Conservation (phyloP, 1,140 invertebrate species). For the Drosophila neocordata region DNA sequence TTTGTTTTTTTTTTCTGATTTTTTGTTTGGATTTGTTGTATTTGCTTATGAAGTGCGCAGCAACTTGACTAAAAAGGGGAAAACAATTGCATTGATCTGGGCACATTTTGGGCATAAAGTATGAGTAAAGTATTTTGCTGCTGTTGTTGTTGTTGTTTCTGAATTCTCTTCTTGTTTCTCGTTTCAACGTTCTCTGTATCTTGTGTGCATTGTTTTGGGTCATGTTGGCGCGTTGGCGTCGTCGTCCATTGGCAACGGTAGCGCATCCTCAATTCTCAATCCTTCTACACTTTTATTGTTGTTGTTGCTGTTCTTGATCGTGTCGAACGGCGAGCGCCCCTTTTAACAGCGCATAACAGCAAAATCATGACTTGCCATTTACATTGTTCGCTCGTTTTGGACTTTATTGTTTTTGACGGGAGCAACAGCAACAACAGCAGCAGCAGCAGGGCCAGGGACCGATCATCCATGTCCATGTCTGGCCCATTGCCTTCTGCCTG, state of each 20-base stretch:
- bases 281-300: conserved; percentile 49
- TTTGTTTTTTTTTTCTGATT: conserved; percentile 5
- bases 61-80: conserved; percentile 80
- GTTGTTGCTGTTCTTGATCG: conserved; percentile 77
- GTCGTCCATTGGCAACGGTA: conserved; percentile 59
- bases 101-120: conserved; percentile 79
- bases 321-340: conserved; percentile 82
- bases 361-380: conserved; percentile 83
- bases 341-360: conserved; percentile 82
- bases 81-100: conserved; percentile 79
- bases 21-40: conserved; percentile 62
- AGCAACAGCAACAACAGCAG: conserved; percentile 7
- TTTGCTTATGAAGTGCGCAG: conserved; percentile 79
- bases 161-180: conserved; percentile 44
- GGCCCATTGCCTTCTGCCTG: conserved; percentile 18
- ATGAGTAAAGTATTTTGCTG: conserved; percentile 73
- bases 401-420: conserved; percentile 82
- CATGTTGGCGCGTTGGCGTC: conserved; percentile 67
- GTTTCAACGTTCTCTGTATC: conserved; percentile 36
- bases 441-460: conserved; percentile 25
- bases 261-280: conserved; percentile 35
- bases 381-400: conserved; percentile 82
- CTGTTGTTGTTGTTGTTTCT: conserved; percentile 28
- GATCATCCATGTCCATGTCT: conserved; percentile 35
- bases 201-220: conserved; percentile 73